A percentile compares a stretch with the other conserved stretches of the same genome.
Conservation (phyloP, 2,888 invertebrate genomes). For the Synergus itoensis region DNA sequence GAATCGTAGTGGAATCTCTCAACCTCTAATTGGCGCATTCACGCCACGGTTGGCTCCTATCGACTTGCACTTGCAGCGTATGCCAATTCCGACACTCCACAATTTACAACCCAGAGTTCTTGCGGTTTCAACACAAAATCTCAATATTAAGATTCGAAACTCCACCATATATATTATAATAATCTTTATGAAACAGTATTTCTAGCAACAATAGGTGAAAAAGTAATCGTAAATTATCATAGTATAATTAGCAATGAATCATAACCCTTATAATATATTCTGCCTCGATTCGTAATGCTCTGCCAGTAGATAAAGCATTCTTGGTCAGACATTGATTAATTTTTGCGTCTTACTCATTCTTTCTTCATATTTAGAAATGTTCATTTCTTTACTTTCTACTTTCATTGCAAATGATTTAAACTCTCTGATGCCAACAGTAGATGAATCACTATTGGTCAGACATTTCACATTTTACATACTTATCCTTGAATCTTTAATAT, state of each 20-base stretch:
- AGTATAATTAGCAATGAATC: background rate
- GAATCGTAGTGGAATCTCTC: conserved; percentile 72
- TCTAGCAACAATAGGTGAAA: background rate
- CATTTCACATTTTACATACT: background rate
- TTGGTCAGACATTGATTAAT: background rate
- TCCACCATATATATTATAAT: background rate
- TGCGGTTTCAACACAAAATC: conserved; percentile 18
- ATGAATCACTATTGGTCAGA: background rate
- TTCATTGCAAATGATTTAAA: too few species aligned
- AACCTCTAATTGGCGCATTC: conserved; percentile 75
- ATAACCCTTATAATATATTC: background rate
- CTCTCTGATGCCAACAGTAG: background rate
- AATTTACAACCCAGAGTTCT: conserved; percentile 34
- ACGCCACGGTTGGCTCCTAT: conserved; percentile 54
- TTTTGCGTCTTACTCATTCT: background rate
- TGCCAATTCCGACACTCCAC: conserved; percentile 36
- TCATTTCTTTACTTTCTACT: background rate
- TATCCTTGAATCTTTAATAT: too few species aligned
- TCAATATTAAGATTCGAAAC: conserved; percentile 1
- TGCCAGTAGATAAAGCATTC: background rate
- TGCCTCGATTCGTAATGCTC: background rate
- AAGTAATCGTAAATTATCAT: background rate
- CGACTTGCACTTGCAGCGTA: conserved; percentile 44
- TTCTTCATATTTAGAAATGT: background rate
- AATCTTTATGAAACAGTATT: background rate